Evolutionary conservation across 2,888 invertebrate genomes (phyloP), one percentile per base, ranked within the genome.

Genomic region (Corythucha ciliata): DNA sequence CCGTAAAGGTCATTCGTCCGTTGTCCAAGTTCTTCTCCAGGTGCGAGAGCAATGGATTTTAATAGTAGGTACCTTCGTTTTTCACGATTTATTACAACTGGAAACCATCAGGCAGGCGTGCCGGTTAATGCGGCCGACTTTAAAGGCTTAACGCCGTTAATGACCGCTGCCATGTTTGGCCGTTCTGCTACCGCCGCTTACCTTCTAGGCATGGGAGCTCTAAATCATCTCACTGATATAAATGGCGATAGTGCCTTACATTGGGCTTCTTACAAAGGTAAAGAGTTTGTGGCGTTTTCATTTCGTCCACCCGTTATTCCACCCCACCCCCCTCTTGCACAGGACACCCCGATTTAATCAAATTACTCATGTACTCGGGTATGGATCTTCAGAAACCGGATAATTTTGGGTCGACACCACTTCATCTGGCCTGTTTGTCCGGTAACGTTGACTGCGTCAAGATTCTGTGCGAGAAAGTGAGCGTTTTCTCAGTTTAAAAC

Each of bases 111-210:
- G 71, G 82, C 84, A 0, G 90, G 90, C 5, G 90, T 92, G 0
- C 82, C 84, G 3, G 87, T 92, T 0, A 91, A 92, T 65, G 83
- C 86, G 2, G 83, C 86, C 0, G 92, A 93, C 66, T 88, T 88
- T 62, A 92, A 92, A 72, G 78, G 78, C 12, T 68, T 91, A 48
- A 92, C 92, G 0, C 91, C 91, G 0, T 69, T 93, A 42, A 91
- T 91, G 81, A 85, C 87, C 0, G 90, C 90, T 0, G 88, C 89
- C 61, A 92, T 92, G 86, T 91, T 92, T 65, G 91, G 91, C 7
- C 79, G 88, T 63, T 85, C 88, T 2, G 88, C 89, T 8, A 84
- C 91, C 0, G 90, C 90, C 0, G 90, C 90, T 0, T 92, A 87
- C 67, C 72, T 93, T 1, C 74, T 93, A 45, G 91, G 91, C 24